A percentile compares a stretch with the other conserved stretches of the same genome.
Evolutionary conservation across 2,113 vertebrate genomes (phyloP).

Genomic region (Scortum barcoo): DNA sequence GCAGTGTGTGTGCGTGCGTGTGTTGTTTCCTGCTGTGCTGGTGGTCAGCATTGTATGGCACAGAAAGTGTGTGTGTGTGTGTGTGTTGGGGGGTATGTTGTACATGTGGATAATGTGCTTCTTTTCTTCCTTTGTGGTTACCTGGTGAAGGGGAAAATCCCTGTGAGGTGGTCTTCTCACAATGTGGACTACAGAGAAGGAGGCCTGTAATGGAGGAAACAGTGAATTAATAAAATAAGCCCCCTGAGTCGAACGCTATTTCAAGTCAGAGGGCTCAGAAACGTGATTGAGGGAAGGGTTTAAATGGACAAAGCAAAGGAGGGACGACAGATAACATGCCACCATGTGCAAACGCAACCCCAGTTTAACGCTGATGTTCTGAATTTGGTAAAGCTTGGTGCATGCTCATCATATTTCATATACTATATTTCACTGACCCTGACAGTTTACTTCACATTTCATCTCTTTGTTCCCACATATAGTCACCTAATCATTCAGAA

Average conservation of each 20-base stretch:
- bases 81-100: conserved; percentile 55
- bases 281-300: conserved; percentile 20
- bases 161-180: conserved; percentile 79
- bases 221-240: conserved; percentile 77
- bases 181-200: conserved; percentile 62
- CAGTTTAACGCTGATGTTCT: background rate
- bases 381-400: background rate
- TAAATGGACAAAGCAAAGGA: conserved; percentile 15
- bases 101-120: conserved; percentile 81
- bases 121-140: conserved; percentile 80
- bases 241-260: conserved; percentile 44
- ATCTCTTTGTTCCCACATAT: background rate
- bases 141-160: conserved; percentile 83
- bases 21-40: conserved; percentile 59
- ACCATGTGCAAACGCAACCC: background rate
- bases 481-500: background rate
- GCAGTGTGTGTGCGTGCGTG: conserved; percentile 28
- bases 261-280: conserved; percentile 40
- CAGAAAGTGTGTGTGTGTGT: conserved; percentile 27
- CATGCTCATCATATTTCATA: background rate
- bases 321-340: conserved; percentile 12
- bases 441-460: background rate
- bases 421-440: conserved; percentile 3
- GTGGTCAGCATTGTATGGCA: conserved; percentile 66
- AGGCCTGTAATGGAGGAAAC: conserved; percentile 72